Percentiles rank a stretch among this genome's conserved stretches.
Conservation (phyloP, 2,888 invertebrate species). For the Acanthosepion lycidas region DNA sequence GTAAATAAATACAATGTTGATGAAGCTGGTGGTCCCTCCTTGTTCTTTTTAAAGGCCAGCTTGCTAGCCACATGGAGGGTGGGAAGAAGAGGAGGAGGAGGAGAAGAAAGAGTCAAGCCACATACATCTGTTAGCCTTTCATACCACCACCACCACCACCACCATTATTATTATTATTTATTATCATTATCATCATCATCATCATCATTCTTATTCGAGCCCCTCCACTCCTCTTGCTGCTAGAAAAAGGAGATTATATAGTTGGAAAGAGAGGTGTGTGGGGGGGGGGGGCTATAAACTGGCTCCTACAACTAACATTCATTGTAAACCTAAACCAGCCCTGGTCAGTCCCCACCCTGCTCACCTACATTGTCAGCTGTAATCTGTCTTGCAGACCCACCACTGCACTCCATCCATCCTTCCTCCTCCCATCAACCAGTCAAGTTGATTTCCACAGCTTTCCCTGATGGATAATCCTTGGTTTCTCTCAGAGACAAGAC, state of each 20-base stretch:
- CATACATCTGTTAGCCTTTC: constrained; percentile 20
- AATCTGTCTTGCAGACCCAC: neutral
- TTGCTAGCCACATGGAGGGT: neutral
- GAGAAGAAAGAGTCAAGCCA: neutral
- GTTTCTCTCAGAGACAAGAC: neutral
- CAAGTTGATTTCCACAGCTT: constrained; percentile 22
- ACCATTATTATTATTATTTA: too few species aligned
- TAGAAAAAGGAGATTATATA: constrained; percentile 5
- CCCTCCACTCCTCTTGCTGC: neutral
- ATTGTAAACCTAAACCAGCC: neutral
- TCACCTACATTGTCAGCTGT: constrained; percentile 10
- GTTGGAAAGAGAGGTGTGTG: neutral
- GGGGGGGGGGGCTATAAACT: neutral
- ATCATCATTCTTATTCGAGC: neutral
- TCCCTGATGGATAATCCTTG: constrained; percentile 33
- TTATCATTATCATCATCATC: neutral
- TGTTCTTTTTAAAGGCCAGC: neutral
- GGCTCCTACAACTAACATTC: neutral
- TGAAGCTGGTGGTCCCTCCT: neutral
- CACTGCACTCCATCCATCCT: neutral
- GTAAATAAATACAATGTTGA: constrained; percentile 33
- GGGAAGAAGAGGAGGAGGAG: neutral
- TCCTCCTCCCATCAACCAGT: neutral
- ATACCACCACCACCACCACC: neutral
- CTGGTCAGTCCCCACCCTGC: neutral